Base-by-base conservation (phyloP, 2,888 invertebrate species). In the Peribatodes rhomboidaria region DNA sequence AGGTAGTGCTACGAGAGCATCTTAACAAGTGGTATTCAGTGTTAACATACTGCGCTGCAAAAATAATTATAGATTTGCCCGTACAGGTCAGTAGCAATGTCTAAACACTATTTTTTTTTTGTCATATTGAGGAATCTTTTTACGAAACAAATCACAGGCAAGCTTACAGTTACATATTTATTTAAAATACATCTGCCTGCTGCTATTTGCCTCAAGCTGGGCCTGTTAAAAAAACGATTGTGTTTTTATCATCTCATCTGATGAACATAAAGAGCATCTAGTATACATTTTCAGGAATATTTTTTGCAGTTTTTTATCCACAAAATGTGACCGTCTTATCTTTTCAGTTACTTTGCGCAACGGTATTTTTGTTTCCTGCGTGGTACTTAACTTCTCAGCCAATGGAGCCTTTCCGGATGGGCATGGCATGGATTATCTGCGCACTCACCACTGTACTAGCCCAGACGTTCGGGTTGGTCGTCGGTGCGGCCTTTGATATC, bases 371-470 rank as follows among this genome's bases (percentile, higher is more conserved):
- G 20, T 84, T 95, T 35, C 96, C 97, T 22, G 95, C 96, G 0
- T 98, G 97, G 90, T 96, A 94, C 84, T 93, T 98, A 94, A 97
- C 97, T 0, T 95, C 95, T 0, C 97, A 98, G 78, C 96, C 96
- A 0, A 75, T 94, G 67, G 96, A 96, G 22, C 75, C 85, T 2
- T 77, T 92, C 55, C 90, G 97, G 35, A 94, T 96, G 77, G 87
- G 94, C 1, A 88, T 96, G 83, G 95, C 95, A 42, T 95, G 97
- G 94, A 77, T 94, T 0, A 88, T 97, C 16, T 95, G 96, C 69
- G 93, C 95, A 1, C 90, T 97, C 52, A 93, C 96, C 14, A 95
- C 96, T 0, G 94, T 97, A 11, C 93, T 97, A 10, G 96, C 97
- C 0, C 97, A 98, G 83, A 96, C 96, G 1, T 94, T 96, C 20